Conservation (phyloP, 2,113 vertebrate genomes). For the Pholis gunnellus region DNA sequence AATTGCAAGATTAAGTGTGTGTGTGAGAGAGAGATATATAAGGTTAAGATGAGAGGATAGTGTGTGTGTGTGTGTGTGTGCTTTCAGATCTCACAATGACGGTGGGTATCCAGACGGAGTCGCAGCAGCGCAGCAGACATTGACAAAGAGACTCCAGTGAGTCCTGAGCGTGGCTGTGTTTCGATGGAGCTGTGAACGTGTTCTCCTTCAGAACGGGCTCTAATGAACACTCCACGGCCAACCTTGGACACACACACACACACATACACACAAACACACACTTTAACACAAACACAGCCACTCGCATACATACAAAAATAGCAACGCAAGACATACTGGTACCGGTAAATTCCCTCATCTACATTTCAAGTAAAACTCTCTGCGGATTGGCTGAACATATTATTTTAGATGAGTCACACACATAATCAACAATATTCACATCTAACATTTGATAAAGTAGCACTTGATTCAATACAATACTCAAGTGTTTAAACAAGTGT, state of each 20-base stretch:
- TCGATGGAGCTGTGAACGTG: slow-evolving; percentile 88
- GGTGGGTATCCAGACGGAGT: slow-evolving; percentile 90
- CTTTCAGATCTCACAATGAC: slow-evolving; percentile 84
- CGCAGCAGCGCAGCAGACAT: slow-evolving; percentile 90
- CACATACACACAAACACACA: background rate
- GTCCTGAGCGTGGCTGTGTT: slow-evolving; percentile 80
- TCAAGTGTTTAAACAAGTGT: background rate
- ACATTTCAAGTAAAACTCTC: background rate
- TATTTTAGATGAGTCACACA: background rate
- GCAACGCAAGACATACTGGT: background rate
- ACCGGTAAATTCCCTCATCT: background rate
- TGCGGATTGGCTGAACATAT: background rate
- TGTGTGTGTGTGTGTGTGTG: slow-evolving; percentile 34
- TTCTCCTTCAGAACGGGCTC: slow-evolving; percentile 89
- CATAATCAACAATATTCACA: background rate
- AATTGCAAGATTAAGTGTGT: slow-evolving; percentile 34
- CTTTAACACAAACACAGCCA: background rate
- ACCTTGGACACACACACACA: slow-evolving; percentile 76
- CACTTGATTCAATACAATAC: background rate
- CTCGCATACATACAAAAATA: background rate
- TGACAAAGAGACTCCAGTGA: slow-evolving; percentile 88
- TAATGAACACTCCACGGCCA: slow-evolving; percentile 88
- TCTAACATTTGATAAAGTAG: background rate
- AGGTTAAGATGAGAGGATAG: slow-evolving; percentile 17
- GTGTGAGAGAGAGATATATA: slow-evolving; percentile 5